phyloP scores from a whole-genome alignment of 2,797 vertebrate genomes.

The Ctenochaetus hawaiiensis region DNA sequence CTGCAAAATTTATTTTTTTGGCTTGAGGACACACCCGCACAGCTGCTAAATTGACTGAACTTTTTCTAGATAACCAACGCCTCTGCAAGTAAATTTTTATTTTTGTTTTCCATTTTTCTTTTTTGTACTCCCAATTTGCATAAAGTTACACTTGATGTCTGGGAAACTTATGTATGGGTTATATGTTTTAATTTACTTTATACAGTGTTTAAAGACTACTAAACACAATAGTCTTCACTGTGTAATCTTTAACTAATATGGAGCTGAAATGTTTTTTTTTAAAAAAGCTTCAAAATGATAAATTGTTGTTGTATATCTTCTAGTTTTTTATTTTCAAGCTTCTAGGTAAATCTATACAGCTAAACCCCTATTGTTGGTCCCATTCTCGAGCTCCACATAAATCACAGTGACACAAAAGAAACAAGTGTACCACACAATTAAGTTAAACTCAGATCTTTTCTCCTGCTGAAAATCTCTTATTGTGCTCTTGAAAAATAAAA shows the following conservation, averaged over 20 bases:
- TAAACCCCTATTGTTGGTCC: neutral
- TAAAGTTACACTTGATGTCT: constrained; percentile 13
- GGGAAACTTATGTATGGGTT: neutral
- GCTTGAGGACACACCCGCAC: constrained; percentile 52
- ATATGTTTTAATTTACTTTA: neutral
- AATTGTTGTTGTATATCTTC: constrained; percentile 15
- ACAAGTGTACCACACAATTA: constrained; percentile 12
- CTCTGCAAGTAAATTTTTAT: constrained; percentile 36
- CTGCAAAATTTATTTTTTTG: constrained; percentile 39
- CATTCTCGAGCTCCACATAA: constrained; percentile 48
- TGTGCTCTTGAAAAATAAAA: neutral
- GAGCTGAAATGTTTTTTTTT: neutral
- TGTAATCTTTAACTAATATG: neutral
- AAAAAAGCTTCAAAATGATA: constrained; percentile 29
- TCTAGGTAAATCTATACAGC: constrained; percentile 23
- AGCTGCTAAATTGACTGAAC: constrained; percentile 41
- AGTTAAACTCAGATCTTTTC: constrained; percentile 17
- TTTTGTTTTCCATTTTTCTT: constrained; percentile 35
- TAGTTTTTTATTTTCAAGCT: constrained; percentile 11
- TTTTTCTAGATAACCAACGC: constrained; percentile 44
- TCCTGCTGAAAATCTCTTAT: neutral
- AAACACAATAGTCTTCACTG: neutral
- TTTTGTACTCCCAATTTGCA: constrained; percentile 22
- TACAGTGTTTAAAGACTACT: neutral
- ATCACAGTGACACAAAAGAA: constrained; percentile 57